Evolutionary conservation across 2,797 vertebrate genomes (phyloP).

Genomic region (Poeciliopsis turneri): DNA sequence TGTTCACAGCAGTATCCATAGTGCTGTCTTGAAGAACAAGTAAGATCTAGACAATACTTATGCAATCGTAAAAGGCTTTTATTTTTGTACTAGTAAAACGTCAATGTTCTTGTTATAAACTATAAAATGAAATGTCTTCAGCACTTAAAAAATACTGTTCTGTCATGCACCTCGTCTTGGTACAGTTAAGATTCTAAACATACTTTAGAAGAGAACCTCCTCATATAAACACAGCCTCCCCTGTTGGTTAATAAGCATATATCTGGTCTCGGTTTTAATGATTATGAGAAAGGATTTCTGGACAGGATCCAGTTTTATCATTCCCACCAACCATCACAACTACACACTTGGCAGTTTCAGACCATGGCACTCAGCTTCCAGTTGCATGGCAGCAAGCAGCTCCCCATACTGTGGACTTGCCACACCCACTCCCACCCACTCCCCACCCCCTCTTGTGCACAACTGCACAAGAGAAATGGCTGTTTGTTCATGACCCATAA

Average conservation of each 20-base stretch:
- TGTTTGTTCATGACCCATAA: constrained; percentile 68
- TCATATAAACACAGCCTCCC: constrained; percentile 9
- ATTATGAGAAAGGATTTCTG: constrained; percentile 61
- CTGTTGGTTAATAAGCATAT: constrained; percentile 24
- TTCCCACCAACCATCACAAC: constrained; percentile 46
- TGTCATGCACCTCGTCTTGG: constrained; percentile 2
- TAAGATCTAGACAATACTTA: not conserved
- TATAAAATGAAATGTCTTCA: not conserved
- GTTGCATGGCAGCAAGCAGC: constrained; percentile 48
- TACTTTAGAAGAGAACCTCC: constrained; percentile 8
- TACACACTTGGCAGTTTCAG: constrained; percentile 45
- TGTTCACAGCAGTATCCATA: constrained; percentile 58
- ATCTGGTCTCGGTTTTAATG: constrained; percentile 46
- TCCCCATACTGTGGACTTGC: constrained; percentile 14
- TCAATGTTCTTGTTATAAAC: not conserved
- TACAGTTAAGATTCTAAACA: constrained; percentile 14
- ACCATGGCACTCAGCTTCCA: constrained; percentile 33
- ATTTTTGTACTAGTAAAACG: not conserved
- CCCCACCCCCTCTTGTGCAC: not conserved
- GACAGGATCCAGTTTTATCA: constrained; percentile 43
- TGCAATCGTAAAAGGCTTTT: not conserved
- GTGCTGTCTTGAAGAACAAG: constrained; percentile 27
- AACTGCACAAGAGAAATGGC: constrained; percentile 46
- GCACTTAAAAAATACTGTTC: not conserved
- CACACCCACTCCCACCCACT: constrained; percentile 25